These are phyloP conservation scores for Omphaloscelis lunosa DNA, from an alignment of 2,888 invertebrate genomes.

Conservation along the genomic window DNA sequence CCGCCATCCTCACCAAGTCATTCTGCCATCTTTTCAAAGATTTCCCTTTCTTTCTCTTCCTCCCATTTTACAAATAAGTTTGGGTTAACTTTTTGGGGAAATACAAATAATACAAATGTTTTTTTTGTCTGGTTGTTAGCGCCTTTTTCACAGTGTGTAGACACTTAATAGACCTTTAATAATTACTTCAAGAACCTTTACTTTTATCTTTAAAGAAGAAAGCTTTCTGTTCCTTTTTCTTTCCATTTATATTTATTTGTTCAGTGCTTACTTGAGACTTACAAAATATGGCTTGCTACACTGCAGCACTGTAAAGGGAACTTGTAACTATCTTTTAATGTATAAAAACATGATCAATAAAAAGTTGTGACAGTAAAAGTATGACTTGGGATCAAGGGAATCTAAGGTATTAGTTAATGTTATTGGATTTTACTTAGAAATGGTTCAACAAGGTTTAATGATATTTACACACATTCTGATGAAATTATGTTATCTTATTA, in stretches of 20 bases:
- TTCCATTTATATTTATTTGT: not conserved
- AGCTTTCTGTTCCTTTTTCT: not conserved
- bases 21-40: no score
- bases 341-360: not conserved
- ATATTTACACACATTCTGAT: conserved; percentile 7
- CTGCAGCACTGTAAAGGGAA: no score
- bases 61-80: not conserved
- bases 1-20: no score
- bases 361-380: not conserved
- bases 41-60: no score
- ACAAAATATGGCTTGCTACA: not conserved
- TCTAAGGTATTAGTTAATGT: not conserved
- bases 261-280: not conserved
- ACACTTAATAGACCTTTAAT: not conserved
- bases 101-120: not conserved
- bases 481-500: conserved; percentile 6
- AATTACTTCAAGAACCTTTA: not conserved
- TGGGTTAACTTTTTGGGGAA: not conserved
- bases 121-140: not conserved
- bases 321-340: not conserved
- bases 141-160: not conserved
- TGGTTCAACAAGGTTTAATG: not conserved
- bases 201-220: no score
- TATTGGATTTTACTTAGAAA: not conserved
- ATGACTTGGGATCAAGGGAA: not conserved